A percentile compares a stretch with the other conserved stretches of the same genome.
phyloP scores from a whole-genome alignment of 2,888 invertebrate genomes.

The Sphaerophoria rueppellii region DNA sequence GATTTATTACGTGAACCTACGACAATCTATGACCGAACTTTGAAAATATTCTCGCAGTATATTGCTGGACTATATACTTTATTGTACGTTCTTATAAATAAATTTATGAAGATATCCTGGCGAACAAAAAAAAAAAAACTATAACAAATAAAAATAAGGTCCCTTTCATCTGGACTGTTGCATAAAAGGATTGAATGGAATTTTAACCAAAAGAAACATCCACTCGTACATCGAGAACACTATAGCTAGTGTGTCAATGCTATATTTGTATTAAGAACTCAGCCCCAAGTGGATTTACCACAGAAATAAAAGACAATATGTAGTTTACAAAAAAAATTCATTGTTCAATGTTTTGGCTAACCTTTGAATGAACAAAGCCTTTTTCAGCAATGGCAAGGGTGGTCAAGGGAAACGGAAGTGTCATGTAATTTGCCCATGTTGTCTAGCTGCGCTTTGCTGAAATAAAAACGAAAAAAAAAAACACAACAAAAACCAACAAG shows the following conservation, averaged over 20 bases:
- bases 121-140: slow-evolving; percentile 38
- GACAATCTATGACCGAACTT: slow-evolving; percentile 56
- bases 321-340: slow-evolving; percentile 25
- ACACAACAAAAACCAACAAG: slow-evolving; percentile 12
- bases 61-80: neutral
- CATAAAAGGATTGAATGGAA: slow-evolving; percentile 51
- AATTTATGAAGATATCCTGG: slow-evolving; percentile 28
- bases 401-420: slow-evolving; percentile 26
- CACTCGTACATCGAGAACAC: slow-evolving; percentile 23
- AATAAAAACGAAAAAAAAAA: neutral
- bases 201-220: slow-evolving; percentile 18
- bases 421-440: slow-evolving; percentile 30
- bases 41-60: slow-evolving; percentile 46
- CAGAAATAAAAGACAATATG: slow-evolving; percentile 45
- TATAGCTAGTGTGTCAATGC: slow-evolving; percentile 6
- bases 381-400: slow-evolving; percentile 2
- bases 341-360: slow-evolving; percentile 32
- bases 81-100: slow-evolving; percentile 25
- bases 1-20: slow-evolving; percentile 72
- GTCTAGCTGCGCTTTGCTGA: slow-evolving; percentile 14
- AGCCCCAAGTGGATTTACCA: slow-evolving; percentile 23
- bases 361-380: slow-evolving; percentile 22
- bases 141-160: slow-evolving; percentile 12
- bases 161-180: slow-evolving; percentile 56
- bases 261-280: slow-evolving; percentile 9